These are phyloP conservation scores for Xanthorhoe designata DNA, from an alignment of 2,888 invertebrate genomes.

Conservation along the genomic window DNA sequence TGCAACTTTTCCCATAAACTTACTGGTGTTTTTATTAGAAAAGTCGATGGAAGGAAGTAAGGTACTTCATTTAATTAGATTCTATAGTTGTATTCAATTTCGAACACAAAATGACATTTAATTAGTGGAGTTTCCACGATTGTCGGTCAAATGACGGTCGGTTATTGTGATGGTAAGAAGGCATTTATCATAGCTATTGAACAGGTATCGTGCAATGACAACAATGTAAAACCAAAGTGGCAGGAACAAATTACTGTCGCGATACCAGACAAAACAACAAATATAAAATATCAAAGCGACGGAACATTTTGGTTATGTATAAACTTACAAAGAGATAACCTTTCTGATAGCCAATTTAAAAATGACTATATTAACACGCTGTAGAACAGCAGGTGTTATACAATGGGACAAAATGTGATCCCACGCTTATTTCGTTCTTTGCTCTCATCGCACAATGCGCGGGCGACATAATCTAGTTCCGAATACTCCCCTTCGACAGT, in stretches of 20 bases:
- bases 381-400: conserved; percentile 56
- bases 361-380: conserved; percentile 44
- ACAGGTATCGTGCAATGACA: conserved; percentile 47
- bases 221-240: conserved; percentile 49
- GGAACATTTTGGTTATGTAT: conserved; percentile 36
- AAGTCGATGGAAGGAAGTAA: conserved; percentile 9
- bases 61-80: conserved; percentile 8
- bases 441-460: conserved; percentile 52
- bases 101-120: conserved; percentile 41
- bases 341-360: conserved; percentile 53
- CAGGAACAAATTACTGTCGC: conserved; percentile 52
- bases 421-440: conserved; percentile 62
- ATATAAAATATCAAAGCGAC: conserved; percentile 40
- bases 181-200: conserved; percentile 67
- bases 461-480: conserved; percentile 57
- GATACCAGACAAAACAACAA: conserved; percentile 33
- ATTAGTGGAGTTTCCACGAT: conserved; percentile 52
- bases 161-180: conserved; percentile 72
- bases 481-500: conserved; percentile 47
- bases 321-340: conserved; percentile 54
- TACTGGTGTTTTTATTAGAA: conserved; percentile 31
- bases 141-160: conserved; percentile 62
- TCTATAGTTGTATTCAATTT: conserved; percentile 8
- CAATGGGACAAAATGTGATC: conserved; percentile 55
- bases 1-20: conserved; percentile 59